These are phyloP conservation scores for Steromphala cineraria DNA, from an alignment of 2,888 invertebrate species.

Conservation along the genomic window DNA sequence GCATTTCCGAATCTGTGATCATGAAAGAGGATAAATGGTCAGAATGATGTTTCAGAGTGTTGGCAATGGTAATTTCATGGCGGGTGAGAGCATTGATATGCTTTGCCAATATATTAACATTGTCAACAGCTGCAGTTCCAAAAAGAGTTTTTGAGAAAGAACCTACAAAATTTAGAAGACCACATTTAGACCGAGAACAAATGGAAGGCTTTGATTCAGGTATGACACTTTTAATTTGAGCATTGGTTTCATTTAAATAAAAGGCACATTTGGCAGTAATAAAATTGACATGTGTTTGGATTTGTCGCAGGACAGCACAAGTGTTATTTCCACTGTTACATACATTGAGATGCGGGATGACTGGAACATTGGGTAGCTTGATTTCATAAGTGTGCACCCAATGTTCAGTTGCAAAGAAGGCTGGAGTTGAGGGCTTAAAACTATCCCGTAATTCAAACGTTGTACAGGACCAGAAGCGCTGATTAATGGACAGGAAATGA, in stretches of 20 bases:
- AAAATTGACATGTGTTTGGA: not conserved
- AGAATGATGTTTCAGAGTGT: too few relatives aligned
- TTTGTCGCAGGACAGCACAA: not conserved
- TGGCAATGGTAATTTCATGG: too few relatives aligned
- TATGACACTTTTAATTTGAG: not conserved
- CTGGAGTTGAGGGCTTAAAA: not conserved
- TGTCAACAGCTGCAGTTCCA: too few relatives aligned
- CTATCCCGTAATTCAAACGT: not conserved
- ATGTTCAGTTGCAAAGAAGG: not conserved
- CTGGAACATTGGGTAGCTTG: not conserved
- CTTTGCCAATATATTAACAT: too few relatives aligned
- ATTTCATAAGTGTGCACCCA: not conserved
- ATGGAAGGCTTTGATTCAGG: not conserved
- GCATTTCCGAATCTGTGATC: too few relatives aligned
- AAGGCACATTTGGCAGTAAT: not conserved
- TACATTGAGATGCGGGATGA: not conserved
- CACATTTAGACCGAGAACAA: too few relatives aligned
- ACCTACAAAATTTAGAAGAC: too few relatives aligned
- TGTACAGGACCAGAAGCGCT: not conserved
- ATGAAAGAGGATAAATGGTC: too few relatives aligned
- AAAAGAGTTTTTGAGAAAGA: too few relatives aligned
- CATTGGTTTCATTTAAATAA: not conserved
- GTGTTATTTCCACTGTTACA: not conserved
- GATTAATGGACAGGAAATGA: not conserved
- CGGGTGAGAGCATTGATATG: too few relatives aligned